Evolutionary conservation across 2,113 vertebrate genomes (phyloP).

Genomic region (Eptatretus burgeri): DNA sequence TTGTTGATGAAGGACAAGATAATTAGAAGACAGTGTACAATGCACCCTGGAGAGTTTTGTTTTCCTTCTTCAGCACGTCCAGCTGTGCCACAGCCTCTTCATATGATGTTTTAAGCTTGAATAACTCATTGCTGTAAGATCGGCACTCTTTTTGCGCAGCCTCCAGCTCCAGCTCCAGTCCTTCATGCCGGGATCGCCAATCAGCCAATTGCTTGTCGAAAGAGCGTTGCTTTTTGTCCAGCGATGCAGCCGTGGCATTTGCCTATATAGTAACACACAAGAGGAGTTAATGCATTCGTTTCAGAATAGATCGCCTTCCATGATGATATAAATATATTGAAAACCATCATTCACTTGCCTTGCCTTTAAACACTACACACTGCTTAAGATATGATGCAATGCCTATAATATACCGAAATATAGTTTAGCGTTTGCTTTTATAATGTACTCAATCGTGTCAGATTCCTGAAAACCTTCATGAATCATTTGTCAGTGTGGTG

Average conservation of each 20-base stretch:
- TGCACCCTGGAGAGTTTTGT: slow-evolving; percentile 19
- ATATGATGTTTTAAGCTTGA: slow-evolving; percentile 19
- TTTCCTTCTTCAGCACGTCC: slow-evolving; percentile 19
- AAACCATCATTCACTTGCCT: no score
- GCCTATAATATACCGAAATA: no score
- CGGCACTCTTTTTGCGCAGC: slow-evolving; percentile 22
- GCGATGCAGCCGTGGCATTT: slow-evolving; percentile 19
- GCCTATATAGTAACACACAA: slow-evolving; percentile 14
- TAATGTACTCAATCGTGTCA: no score
- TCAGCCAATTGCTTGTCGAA: slow-evolving; percentile 24
- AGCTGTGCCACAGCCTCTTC: slow-evolving; percentile 22
- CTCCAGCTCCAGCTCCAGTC: slow-evolving; percentile 21
- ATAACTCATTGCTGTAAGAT: slow-evolving; percentile 20
- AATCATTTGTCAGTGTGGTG: no score
- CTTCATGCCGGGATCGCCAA: slow-evolving; percentile 22
- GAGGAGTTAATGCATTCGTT: not conserved
- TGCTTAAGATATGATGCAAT: no score
- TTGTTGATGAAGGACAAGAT: no score
- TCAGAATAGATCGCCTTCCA: no score
- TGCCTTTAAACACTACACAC: no score
- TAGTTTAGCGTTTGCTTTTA: no score
- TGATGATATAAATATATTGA: no score
- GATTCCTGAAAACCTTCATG: no score
- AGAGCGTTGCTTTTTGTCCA: slow-evolving; percentile 24
- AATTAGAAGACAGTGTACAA: no score